Percentiles rank a stretch among this genome's conserved stretches.
Evolutionary conservation across 1,140 invertebrate species (phyloP).

Genomic region (Pseudomyrmex flavicornis): DNA sequence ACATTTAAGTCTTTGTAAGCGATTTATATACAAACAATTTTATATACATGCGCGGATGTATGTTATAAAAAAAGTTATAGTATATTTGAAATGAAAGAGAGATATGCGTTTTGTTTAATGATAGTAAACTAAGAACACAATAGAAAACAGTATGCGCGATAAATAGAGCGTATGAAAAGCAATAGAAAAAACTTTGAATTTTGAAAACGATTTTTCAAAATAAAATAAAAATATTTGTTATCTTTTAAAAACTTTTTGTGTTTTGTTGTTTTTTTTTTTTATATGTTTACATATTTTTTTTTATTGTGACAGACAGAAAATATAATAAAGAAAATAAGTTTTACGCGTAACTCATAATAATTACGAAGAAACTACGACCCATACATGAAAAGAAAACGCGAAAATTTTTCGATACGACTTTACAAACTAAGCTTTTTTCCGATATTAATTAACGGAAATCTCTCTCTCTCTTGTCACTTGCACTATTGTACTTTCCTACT

Average conservation of each 20-base stretch:
- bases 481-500: slow-evolving; percentile 24
- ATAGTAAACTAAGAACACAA: neutral
- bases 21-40: neutral
- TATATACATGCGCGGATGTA: neutral
- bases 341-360: neutral
- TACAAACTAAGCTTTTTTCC: slow-evolving; percentile 11
- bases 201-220: no score
- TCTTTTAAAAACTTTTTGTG: neutral
- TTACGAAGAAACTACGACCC: neutral
- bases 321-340: slow-evolving; percentile 9
- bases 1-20: slow-evolving; percentile 6
- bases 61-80: neutral
- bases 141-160: neutral
- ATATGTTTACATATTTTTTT: neutral
- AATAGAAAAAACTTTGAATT: neutral
- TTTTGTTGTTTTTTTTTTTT: neutral
- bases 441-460: slow-evolving; percentile 41
- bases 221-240: neutral
- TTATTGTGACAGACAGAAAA: neutral
- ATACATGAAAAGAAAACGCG: slow-evolving; percentile 18
- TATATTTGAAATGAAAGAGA: no score
- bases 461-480: slow-evolving; percentile 12
- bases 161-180: neutral
- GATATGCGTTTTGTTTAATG: neutral
- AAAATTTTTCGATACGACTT: slow-evolving; percentile 22